Evolutionary conservation across 1,140 invertebrate species (phyloP).

Genomic region (Sycophila sp.): DNA sequence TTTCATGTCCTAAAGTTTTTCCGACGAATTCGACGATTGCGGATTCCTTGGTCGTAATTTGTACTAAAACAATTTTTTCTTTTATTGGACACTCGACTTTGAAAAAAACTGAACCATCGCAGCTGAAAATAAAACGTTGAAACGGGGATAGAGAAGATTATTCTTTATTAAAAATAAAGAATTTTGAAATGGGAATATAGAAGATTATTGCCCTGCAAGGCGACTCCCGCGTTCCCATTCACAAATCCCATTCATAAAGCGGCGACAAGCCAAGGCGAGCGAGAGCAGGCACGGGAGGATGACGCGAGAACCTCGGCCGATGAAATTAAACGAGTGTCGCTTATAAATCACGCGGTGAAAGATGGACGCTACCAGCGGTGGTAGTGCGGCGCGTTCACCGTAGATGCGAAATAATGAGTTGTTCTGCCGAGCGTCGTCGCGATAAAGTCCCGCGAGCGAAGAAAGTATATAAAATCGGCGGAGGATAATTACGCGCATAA

Average conservation of each 20-base stretch:
- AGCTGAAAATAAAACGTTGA: too few relatives aligned
- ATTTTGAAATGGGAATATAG: too few relatives aligned
- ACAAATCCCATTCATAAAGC: slow-evolving; percentile 30
- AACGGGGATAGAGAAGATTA: background rate
- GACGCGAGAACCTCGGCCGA: background rate
- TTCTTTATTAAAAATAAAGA: background rate
- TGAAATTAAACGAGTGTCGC: slow-evolving; percentile 39
- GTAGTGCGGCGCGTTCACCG: background rate
- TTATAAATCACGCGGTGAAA: slow-evolving; percentile 33
- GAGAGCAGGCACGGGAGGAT: background rate
- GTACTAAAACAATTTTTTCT: too few relatives aligned
- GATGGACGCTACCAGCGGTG: slow-evolving; percentile 18
- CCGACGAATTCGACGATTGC: too few relatives aligned
- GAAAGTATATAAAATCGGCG: slow-evolving; percentile 63
- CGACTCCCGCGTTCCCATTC: slow-evolving; percentile 22
- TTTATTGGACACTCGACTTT: too few relatives aligned
- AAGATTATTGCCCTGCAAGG: too few relatives aligned
- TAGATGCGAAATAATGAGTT: slow-evolving; percentile 35
- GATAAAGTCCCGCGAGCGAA: slow-evolving; percentile 31
- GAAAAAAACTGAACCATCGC: too few relatives aligned
- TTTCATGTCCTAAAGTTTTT: too few relatives aligned
- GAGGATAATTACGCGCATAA: slow-evolving; percentile 66
- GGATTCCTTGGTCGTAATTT: too few relatives aligned
- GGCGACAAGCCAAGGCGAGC: slow-evolving; percentile 17
- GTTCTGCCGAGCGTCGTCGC: slow-evolving; percentile 15